Conservation (phyloP, 2,113 vertebrate species). For the Apistogramma diplotaenia region DNA sequence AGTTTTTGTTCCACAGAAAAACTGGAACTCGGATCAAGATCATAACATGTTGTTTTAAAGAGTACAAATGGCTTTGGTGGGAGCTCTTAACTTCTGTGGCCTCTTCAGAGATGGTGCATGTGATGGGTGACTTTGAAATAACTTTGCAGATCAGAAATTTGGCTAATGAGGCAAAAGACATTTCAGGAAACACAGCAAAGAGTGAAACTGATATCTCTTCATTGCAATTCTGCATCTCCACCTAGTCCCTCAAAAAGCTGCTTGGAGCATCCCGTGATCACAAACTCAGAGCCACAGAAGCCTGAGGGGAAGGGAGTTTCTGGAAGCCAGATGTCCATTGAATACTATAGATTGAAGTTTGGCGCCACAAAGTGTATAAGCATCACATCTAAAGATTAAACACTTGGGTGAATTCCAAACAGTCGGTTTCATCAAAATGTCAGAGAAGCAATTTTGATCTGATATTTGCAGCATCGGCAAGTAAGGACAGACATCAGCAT, state of each 20-base stretch:
- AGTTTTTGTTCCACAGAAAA: background rate
- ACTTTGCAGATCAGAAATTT: background rate
- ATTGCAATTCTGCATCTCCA: slow-evolving; percentile 36
- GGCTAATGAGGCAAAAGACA: slow-evolving; percentile 20
- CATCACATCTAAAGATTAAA: slow-evolving; percentile 44
- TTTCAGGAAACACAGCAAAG: background rate
- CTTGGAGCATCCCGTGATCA: slow-evolving; percentile 38
- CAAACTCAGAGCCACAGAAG: slow-evolving; percentile 17
- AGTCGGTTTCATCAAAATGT: slow-evolving; percentile 23
- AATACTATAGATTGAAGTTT: slow-evolving; percentile 50
- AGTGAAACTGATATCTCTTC: slow-evolving; percentile 28
- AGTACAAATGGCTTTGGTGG: background rate
- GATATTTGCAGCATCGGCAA: slow-evolving; percentile 30
- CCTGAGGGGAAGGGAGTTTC: slow-evolving; percentile 44
- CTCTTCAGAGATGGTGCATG: background rate
- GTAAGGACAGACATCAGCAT: slow-evolving; percentile 34
- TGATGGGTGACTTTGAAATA: slow-evolving; percentile 1
- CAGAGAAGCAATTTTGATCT: slow-evolving; percentile 26
- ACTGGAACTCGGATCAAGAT: background rate
- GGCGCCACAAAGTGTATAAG: slow-evolving; percentile 23
- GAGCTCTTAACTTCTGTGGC: background rate
- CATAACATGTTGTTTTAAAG: background rate
- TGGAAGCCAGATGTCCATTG: slow-evolving; percentile 75
- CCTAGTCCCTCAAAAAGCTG: slow-evolving; percentile 19
- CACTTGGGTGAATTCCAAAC: slow-evolving; percentile 28